Base-by-base conservation (phyloP, 53 echinoderm and acorn worm species). In the Astropecten irregularis region DNA sequence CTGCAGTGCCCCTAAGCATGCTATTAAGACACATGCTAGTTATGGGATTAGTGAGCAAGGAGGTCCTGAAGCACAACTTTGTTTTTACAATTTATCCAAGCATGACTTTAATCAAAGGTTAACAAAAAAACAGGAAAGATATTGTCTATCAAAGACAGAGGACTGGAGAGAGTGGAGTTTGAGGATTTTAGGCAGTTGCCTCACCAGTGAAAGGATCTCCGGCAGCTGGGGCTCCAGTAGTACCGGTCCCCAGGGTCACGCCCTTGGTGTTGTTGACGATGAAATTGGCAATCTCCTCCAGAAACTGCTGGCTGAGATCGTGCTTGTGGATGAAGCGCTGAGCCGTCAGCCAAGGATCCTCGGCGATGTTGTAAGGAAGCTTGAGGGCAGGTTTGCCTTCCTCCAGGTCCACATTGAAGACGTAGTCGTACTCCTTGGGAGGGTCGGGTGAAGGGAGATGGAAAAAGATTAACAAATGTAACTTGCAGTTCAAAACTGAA, bases 361-460 rank as follows among this genome's bases (percentile, higher is more conserved):
- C 97, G 1, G 76, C 59, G 25, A 89, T 32, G 36, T 97, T 97
- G 73, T 92, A 94, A 21, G 97, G 92, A 14, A 97, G 89, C 73
- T 97, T 97, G 40, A 97, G 69, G 9, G 92, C 87, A 10, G 89
- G 84, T 22, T 83, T 89, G 23, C 94, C 94, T 34, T 97, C 97
- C 69, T 97, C 94, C 2, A 97, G 79, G 86, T 97, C 97, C 25
- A 97, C 97, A 36, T 89, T 90, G 64, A 97, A 97, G 20, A 94
- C 94, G 38, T 94, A 90, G 76, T 97, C 97, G 66, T 97, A 97
- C 62, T 97, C 97, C 97, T 97, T 35, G 25, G 31, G 19, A 30
- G 54, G 18, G 39, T 1, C 19, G 29, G 54, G 52, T 31, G 50
- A 36, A 19, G 54, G 42, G 42, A 42, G 42, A 11, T n/a, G n/a